A percentile compares a stretch with the other conserved stretches of the same genome.
Evolutionary conservation across 2,888 invertebrate species (phyloP).

Genomic region (Electrophaes corylata): DNA sequence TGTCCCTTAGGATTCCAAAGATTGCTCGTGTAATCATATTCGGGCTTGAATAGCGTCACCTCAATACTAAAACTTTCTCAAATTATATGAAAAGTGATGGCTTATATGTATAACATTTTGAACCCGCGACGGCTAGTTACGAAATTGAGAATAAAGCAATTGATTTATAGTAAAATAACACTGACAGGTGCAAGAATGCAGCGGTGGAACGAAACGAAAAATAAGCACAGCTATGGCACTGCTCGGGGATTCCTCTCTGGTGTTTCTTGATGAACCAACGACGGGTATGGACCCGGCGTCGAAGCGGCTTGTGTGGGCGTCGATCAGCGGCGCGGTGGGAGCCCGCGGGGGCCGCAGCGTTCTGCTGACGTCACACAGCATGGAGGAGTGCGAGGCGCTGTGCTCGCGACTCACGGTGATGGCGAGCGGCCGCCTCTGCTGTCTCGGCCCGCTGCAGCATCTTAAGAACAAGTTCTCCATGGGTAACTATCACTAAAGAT

Average conservation of each 20-base stretch:
- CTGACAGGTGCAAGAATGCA: slow-evolving; percentile 82
- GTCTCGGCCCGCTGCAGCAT: slow-evolving; percentile 89
- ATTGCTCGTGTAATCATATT: not conserved
- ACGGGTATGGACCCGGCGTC: slow-evolving; percentile 93
- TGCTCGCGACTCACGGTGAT: slow-evolving; percentile 92
- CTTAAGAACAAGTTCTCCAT: slow-evolving; percentile 81
- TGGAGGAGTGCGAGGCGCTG: slow-evolving; percentile 93
- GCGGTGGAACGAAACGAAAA: slow-evolving; percentile 90
- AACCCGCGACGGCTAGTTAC: too few species aligned
- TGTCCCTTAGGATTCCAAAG: too few species aligned
- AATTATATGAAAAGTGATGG: too few species aligned
- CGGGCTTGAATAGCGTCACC: not conserved
- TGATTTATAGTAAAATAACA: not conserved
- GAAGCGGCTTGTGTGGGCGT: slow-evolving; percentile 91
- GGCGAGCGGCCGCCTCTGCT: slow-evolving; percentile 89
- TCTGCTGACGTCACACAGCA: slow-evolving; percentile 86
- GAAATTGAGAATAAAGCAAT: not conserved
- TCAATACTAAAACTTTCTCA: not conserved
- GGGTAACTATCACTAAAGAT: slow-evolving; percentile 74
- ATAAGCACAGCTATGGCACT: slow-evolving; percentile 89
- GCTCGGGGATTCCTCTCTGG: slow-evolving; percentile 87
- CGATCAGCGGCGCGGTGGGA: slow-evolving; percentile 79
- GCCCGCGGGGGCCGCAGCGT: slow-evolving; percentile 88
- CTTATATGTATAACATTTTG: too few species aligned
- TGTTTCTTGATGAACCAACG: slow-evolving; percentile 88